Evolutionary conservation across 2,797 vertebrate genomes (phyloP).

Genomic region (Threskiornis aethiopicus): DNA sequence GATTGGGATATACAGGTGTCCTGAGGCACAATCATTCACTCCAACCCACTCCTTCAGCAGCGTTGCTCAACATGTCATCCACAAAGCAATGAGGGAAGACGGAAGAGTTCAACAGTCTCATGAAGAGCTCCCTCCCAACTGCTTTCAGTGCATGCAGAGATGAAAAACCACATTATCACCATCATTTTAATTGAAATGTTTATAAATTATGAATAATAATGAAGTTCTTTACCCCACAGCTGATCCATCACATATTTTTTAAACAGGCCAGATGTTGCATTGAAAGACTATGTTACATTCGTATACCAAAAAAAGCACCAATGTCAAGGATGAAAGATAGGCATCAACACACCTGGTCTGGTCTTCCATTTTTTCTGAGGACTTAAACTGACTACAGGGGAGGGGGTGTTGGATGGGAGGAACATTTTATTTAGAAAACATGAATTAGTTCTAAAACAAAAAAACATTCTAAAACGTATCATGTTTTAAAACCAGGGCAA

Average conservation of each 20-base stretch:
- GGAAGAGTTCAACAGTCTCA: not conserved
- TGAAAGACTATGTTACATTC: not conserved
- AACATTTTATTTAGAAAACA: not conserved
- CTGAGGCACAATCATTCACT: not conserved
- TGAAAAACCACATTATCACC: not conserved
- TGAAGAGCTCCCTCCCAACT: not conserved
- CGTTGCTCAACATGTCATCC: not conserved
- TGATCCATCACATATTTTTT: not conserved
- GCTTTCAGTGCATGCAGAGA: not conserved
- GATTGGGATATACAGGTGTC: not conserved
- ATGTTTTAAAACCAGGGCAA: not conserved
- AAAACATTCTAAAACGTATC: not conserved
- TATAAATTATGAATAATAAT: not conserved
- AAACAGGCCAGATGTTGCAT: not conserved
- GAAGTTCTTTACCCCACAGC: not conserved
- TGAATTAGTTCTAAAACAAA: not conserved
- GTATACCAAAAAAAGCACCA: not conserved
- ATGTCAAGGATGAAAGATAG: not conserved
- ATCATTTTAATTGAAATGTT: not conserved
- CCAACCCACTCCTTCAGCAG: not conserved
- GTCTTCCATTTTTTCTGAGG: not conserved
- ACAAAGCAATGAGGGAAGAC: rapidly evolving
- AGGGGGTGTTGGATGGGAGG: not conserved
- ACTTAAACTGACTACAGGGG: not conserved
- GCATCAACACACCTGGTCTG: not conserved